Conservation (phyloP, 2,888 invertebrate genomes). For the Scaptomyza caliginosa region DNA sequence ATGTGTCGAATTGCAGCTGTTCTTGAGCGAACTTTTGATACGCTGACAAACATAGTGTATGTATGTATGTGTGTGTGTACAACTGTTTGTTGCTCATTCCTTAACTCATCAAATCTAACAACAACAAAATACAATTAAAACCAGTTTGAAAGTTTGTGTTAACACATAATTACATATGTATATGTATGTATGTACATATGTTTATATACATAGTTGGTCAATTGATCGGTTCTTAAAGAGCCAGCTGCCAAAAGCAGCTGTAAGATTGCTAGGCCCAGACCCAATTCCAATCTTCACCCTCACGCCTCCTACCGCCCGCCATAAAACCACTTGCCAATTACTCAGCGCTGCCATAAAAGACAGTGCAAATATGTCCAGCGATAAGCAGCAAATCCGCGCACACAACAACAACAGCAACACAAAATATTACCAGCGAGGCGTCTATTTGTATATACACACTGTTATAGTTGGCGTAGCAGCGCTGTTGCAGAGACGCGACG, state of each 20-base stretch:
- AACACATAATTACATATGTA: neutral
- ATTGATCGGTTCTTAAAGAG: conserved; percentile 11
- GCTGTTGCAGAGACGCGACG: conserved; percentile 20
- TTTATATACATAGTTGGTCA: neutral
- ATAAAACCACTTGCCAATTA: conserved; percentile 46
- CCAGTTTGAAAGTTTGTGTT: conserved; percentile 43
- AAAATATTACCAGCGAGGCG: conserved; percentile 3
- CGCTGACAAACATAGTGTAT: neutral
- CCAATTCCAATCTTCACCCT: conserved; percentile 11
- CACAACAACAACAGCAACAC: conserved; percentile 22
- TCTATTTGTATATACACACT: conserved; percentile 16
- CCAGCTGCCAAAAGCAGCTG: conserved; percentile 35
- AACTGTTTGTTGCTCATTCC: conserved; percentile 4
- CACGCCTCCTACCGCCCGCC: neutral
- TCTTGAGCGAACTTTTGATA: conserved; percentile 1
- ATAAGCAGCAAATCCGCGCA: conserved; percentile 56
- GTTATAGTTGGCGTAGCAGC: conserved; percentile 41
- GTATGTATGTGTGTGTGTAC: neutral
- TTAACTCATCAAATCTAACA: neutral
- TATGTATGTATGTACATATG: neutral
- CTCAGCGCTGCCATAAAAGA: conserved; percentile 62
- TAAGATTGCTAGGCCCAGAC: conserved; percentile 25
- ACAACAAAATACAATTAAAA: conserved; percentile 36
- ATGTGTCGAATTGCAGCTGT: conserved; percentile 27
- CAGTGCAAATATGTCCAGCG: conserved; percentile 57